A percentile compares a stretch with the other conserved stretches of the same genome.
These are phyloP conservation scores for Hesperia comma DNA, from an alignment of 2,888 invertebrate genomes.

Conservation along the genomic window DNA sequence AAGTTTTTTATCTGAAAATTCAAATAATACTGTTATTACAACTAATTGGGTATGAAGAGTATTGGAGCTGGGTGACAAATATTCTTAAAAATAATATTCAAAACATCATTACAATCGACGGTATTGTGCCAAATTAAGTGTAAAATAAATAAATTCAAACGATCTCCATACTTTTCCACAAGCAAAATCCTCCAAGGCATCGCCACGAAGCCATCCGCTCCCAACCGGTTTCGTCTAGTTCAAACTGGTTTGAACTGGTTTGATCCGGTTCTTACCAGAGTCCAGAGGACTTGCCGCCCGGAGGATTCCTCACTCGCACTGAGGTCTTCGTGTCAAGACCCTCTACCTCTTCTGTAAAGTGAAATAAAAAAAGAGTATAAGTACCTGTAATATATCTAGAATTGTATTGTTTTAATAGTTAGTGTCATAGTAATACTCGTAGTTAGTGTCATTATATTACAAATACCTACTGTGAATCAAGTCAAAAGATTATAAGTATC, in stretches of 20 bases:
- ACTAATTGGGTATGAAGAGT: too few species aligned
- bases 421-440: too few species aligned
- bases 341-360: slow-evolving; percentile 89
- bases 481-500: too few species aligned
- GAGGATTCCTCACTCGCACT: slow-evolving; percentile 94
- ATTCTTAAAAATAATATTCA: too few species aligned
- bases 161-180: slow-evolving; percentile 48
- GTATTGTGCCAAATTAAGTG: slow-evolving; percentile 10
- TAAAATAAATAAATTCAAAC: slow-evolving; percentile 18
- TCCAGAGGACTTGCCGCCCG: slow-evolving; percentile 93
- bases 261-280: slow-evolving; percentile 87
- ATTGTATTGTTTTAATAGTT: too few species aligned
- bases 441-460: too few species aligned
- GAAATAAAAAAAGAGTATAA: slow-evolving; percentile 34
- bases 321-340: slow-evolving; percentile 89
- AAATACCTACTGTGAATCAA: too few species aligned
- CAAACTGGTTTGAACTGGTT: slow-evolving; percentile 30
- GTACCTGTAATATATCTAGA: too few species aligned
- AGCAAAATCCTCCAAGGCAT: slow-evolving; percentile 47
- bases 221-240: slow-evolving; percentile 7
- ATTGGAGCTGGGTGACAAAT: too few species aligned
- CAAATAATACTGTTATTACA: too few species aligned
- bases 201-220: slow-evolving; percentile 31
- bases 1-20: too few species aligned
- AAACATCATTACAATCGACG: too few species aligned